Evolutionary conservation across 2,888 invertebrate genomes (phyloP).

Genomic region (Ormyrus pomaceus): DNA sequence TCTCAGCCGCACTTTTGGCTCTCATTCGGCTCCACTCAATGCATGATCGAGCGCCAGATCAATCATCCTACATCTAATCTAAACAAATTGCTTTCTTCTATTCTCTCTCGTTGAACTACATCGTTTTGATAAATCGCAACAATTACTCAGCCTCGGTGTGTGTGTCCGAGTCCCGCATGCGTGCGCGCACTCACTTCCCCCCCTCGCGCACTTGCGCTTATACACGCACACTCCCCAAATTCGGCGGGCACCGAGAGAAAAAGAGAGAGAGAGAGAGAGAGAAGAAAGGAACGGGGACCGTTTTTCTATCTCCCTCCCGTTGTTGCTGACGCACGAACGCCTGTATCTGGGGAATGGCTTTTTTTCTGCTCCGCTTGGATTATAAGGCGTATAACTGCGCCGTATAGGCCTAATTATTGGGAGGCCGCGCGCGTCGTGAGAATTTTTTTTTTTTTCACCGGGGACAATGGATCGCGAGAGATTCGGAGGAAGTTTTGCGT

Average conservation of each 20-base stretch:
- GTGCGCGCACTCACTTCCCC: not conserved
- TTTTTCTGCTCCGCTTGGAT: not conserved
- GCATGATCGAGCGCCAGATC: slow-evolving; percentile 38
- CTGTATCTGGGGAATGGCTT: not conserved
- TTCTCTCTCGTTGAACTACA: slow-evolving; percentile 54
- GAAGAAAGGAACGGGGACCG: slow-evolving; percentile 7
- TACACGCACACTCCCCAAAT: not conserved
- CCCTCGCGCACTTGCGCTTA: not conserved
- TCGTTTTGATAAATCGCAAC: slow-evolving; percentile 71
- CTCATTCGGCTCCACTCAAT: not conserved
- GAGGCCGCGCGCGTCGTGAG: slow-evolving; percentile 7
- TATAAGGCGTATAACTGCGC: slow-evolving; percentile 16
- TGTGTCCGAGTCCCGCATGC: slow-evolving; percentile 3
- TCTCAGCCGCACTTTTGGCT: no score
- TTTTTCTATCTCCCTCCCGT: slow-evolving; percentile 17
- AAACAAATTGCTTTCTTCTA: slow-evolving; percentile 54
- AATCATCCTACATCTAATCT: slow-evolving; percentile 52
- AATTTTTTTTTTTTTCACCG: not conserved
- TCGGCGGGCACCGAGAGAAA: slow-evolving; percentile 16
- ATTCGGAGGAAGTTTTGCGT: not conserved
- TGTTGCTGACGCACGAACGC: not conserved
- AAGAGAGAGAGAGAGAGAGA: slow-evolving; percentile 10
- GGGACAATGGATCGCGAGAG: not conserved
- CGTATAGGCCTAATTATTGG: slow-evolving; percentile 25
- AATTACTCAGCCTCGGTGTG: slow-evolving; percentile 64